phyloP scores from a whole-genome alignment of 2,113 vertebrate genomes.

The Salminus brasiliensis region DNA sequence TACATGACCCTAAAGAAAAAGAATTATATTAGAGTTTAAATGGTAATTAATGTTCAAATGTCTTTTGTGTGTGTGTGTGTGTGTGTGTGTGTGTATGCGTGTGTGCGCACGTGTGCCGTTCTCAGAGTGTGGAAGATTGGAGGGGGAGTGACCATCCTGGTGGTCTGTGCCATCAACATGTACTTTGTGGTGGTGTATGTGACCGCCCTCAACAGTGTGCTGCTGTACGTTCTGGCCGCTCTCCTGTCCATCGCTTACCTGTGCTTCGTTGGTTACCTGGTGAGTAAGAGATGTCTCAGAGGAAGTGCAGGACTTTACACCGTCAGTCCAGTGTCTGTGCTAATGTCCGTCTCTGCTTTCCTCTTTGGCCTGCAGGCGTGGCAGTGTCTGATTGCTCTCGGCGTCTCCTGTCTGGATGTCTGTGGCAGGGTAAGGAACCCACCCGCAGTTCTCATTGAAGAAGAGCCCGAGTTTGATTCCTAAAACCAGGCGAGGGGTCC shows the following conservation, averaged over 20 bases:
- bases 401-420: constrained; percentile 83
- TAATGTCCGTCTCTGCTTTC: neutral
- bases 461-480: constrained; percentile 68
- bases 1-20: too few species aligned
- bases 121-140: constrained; percentile 86
- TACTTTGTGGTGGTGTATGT: constrained; percentile 94
- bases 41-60: too few species aligned
- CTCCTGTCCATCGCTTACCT: constrained; percentile 85
- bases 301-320: too few species aligned
- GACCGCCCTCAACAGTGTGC: constrained; percentile 75
- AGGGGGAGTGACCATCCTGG: constrained; percentile 82
- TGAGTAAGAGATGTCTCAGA: too few species aligned
- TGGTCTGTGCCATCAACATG: constrained; percentile 91
- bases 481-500: constrained; percentile 59
- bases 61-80: neutral
- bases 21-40: too few species aligned
- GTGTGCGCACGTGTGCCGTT: too few species aligned
- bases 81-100: too few species aligned
- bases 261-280: constrained; percentile 89
- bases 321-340: too few species aligned
- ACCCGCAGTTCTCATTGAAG: constrained; percentile 78
- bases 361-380: constrained; percentile 73
- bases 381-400: constrained; percentile 90
- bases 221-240: constrained; percentile 81
- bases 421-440: constrained; percentile 88